Percentiles rank a stretch among this genome's conserved stretches.
Evolutionary conservation across 2,888 invertebrate species (phyloP).

Genomic region (Phanerotoma sp.): DNA sequence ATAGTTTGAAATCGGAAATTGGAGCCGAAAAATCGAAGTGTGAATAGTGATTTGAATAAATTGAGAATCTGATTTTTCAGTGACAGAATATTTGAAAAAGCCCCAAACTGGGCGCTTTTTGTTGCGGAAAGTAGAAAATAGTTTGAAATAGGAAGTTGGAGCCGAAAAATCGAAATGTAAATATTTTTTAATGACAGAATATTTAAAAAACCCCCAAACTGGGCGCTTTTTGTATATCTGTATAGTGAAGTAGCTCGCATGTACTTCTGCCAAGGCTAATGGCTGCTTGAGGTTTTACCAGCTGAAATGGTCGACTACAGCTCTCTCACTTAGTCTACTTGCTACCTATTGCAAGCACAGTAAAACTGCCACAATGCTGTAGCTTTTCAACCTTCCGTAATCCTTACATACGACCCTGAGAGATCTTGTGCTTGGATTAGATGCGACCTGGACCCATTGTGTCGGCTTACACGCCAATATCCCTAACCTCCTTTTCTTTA

Average conservation of each 20-base stretch:
- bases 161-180: too few species aligned
- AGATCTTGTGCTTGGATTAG: constrained; percentile 46
- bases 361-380: constrained; percentile 35
- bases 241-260: neutral
- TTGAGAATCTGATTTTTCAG: too few species aligned
- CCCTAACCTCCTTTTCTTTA: neutral
- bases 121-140: too few species aligned
- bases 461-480: constrained; percentile 15
- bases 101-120: too few species aligned
- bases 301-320: too few species aligned
- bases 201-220: constrained; percentile 24
- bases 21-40: too few species aligned
- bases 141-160: too few species aligned
- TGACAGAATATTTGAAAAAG: too few species aligned
- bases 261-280: constrained; percentile 38
- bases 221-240: constrained; percentile 7
- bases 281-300: constrained; percentile 41
- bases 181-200: too few species aligned
- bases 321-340: neutral
- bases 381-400: constrained; percentile 43
- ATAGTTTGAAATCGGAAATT: too few species aligned
- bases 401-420: constrained; percentile 48
- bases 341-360: neutral
- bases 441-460: constrained; percentile 41
- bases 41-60: too few species aligned